These are phyloP conservation scores for Nomada ruficornis DNA, from an alignment of 2,888 invertebrate species.

Conservation along the genomic window DNA sequence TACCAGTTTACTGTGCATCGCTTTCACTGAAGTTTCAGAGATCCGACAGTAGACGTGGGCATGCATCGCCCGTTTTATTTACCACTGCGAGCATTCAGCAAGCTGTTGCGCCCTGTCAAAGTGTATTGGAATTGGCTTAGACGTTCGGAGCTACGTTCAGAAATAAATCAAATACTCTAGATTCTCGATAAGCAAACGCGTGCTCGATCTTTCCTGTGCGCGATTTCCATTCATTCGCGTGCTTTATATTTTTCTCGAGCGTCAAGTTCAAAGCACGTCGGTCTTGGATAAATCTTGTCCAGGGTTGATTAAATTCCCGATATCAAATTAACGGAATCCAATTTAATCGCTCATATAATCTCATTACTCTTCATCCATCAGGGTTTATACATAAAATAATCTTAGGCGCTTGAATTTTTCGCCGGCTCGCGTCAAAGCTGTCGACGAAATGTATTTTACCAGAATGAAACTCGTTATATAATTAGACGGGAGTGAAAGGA, in stretches of 20 bases:
- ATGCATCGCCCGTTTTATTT: slow-evolving; percentile 47
- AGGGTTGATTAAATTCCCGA: neutral
- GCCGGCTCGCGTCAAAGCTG: neutral
- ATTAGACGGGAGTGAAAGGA: neutral
- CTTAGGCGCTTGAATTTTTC: neutral
- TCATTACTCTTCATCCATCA: neutral
- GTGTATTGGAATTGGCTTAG: slow-evolving; percentile 30
- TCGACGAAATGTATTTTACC: neutral
- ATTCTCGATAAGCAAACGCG: neutral
- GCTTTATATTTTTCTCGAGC: neutral
- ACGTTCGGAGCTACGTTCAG: slow-evolving; percentile 3
- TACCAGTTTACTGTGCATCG: neutral
- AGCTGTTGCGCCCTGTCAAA: slow-evolving; percentile 57
- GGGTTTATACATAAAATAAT: neutral
- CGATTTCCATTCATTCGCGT: too few species aligned
- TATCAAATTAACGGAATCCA: neutral
- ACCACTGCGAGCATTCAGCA: slow-evolving; percentile 42
- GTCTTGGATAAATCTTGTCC: neutral
- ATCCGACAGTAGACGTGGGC: slow-evolving; percentile 36
- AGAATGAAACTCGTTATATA: neutral
- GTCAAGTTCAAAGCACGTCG: neutral
- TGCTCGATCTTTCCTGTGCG: too few species aligned
- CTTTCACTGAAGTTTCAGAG: slow-evolving; percentile 24
- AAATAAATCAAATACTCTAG: slow-evolving; percentile 31
- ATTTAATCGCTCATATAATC: slow-evolving; percentile 2